Base-by-base conservation (phyloP, 2,113 vertebrate genomes). In the Petrocephalus microphthalmus region DNA sequence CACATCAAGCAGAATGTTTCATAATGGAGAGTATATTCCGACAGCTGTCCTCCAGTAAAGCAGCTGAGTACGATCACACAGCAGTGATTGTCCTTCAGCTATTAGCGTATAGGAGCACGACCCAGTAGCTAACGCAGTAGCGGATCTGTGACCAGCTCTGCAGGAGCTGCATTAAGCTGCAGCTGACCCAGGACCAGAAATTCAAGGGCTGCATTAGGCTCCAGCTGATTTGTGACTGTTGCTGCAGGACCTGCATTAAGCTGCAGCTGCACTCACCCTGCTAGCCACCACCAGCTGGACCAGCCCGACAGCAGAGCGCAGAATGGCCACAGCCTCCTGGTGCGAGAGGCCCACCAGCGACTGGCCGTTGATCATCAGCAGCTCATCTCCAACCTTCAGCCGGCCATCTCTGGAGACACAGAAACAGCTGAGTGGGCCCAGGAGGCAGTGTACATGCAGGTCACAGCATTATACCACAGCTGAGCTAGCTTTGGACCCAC, bases 341-440 rank as follows among this genome's bases (percentile, higher is more conserved):
- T 99, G 98, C 71, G 97, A 98, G 0, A 99, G 97, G 29, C 97
- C 98, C 54, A 99, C 96, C 93, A 99, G 92, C 0, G 98, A 97
- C 93, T 97, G 96, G 85, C 97, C 96, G 25, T 99, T 99, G 91
- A 99, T 97, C 95, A 99, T 99, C 91, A 99, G 95, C 87, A 99
- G 94, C 94, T 99, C 98, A 0, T 99, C 97, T 0, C 97, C 98
- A 0, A 95, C 94, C 52, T 94, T 97, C 92, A 99, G 94, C 90
- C 98, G 96, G 56, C 98, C 97, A 0, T 99, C 98, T 95, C 98
- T 99, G 93, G 19, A 85, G 93, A 51, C 53, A 87, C 15, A 56
- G 51, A 20, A 25, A 42, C 71, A 78, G 47, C 60, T 15, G 74
- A 60, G 88, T 84, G 87, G 25, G 87, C 42, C 42, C 84, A 87